Conservation (phyloP, 2,888 invertebrate genomes). For the Mylabris sibirica region DNA sequence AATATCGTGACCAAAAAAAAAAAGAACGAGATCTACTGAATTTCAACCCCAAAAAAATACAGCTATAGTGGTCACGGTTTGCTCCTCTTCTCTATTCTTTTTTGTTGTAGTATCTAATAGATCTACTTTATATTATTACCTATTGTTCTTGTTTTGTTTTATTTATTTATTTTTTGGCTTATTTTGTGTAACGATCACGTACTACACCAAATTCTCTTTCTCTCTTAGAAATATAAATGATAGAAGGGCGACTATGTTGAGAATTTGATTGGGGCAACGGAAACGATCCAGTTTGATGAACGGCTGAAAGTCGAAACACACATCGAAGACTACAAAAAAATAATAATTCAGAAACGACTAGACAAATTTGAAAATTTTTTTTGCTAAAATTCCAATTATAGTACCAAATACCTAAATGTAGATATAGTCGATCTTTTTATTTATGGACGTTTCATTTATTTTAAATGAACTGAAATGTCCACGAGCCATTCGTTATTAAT, state of each 20-base stretch:
- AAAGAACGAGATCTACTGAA: background rate
- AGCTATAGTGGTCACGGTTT: background rate
- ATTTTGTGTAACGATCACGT: conserved; percentile 3
- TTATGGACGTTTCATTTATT: background rate
- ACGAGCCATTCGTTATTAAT: conserved; percentile 36
- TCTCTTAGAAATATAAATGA: conserved; percentile 3
- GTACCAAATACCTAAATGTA: no score
- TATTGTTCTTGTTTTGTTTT: background rate
- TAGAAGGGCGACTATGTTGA: conserved; percentile 6
- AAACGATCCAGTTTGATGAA: conserved; percentile 14
- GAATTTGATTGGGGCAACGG: conserved; percentile 17
- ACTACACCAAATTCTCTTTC: conserved; percentile 14
- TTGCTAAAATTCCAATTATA: no score
- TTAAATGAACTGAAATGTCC: conserved; percentile 21
- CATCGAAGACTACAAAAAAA: background rate
- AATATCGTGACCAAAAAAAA: background rate
- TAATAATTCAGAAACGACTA: background rate
- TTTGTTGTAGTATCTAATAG: background rate
- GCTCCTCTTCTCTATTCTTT: no score
- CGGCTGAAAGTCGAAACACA: conserved; percentile 8
- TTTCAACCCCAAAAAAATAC: background rate
- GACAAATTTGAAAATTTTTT: background rate
- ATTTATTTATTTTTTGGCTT: background rate
- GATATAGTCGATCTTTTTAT: background rate
- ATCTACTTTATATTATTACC: background rate